Conservation (phyloP, 2,797 vertebrate species). For the Mergus octosetaceus region DNA sequence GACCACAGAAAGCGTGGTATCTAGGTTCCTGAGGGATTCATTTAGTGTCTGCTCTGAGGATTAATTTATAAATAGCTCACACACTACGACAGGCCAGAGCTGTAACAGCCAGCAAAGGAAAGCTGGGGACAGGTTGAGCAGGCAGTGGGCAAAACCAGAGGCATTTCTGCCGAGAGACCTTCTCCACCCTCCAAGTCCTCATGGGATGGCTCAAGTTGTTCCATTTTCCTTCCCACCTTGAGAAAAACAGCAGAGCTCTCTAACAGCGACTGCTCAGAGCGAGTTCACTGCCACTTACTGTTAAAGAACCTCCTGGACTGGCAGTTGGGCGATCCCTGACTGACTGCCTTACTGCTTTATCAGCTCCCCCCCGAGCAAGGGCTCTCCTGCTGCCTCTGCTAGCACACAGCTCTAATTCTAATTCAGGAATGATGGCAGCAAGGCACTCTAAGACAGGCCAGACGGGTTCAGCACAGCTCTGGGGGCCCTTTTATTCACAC, state of each 20-base stretch:
- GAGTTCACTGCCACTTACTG: background rate
- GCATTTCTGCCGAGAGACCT: background rate
- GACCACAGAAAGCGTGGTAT: background rate
- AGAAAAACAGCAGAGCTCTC: background rate
- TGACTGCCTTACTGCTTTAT: background rate
- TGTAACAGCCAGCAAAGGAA: background rate
- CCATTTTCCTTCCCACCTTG: background rate
- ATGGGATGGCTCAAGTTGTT: accelerated
- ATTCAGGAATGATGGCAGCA: accelerated
- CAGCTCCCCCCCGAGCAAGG: background rate
- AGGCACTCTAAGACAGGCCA: background rate
- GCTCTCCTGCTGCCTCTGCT: background rate
- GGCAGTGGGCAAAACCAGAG: background rate
- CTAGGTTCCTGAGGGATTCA: background rate
- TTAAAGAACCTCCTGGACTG: background rate
- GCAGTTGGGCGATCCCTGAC: background rate
- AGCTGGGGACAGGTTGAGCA: background rate
- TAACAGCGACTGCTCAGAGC: background rate
- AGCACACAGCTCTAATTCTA: background rate
- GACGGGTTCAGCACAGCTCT: background rate
- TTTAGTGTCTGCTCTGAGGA: background rate
- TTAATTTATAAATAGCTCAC: background rate
- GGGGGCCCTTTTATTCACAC: background rate
- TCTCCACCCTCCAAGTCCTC: background rate
- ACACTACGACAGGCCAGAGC: background rate